Percentiles rank a stretch among this genome's conserved stretches.
Evolutionary conservation across 2,797 vertebrate genomes (phyloP).

Genomic region (Sebastes taczanowskii): DNA sequence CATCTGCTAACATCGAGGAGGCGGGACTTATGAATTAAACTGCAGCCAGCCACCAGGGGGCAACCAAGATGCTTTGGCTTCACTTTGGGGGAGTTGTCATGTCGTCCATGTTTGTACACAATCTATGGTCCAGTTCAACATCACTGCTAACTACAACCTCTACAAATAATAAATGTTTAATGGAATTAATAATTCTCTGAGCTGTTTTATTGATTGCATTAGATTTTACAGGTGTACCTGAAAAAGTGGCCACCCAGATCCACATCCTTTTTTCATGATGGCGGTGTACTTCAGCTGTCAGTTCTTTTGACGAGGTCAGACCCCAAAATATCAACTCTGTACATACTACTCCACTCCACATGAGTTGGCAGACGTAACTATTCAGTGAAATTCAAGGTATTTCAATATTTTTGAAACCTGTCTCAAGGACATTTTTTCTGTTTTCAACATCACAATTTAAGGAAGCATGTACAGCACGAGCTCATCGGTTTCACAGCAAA

Average conservation of each 20-base stretch:
- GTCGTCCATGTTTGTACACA: too few species aligned
- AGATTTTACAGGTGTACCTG: neutral
- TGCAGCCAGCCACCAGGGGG: too few species aligned
- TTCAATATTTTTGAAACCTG: neutral
- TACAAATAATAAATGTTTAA: neutral
- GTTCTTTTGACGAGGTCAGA: too few species aligned
- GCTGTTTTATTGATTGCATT: neutral
- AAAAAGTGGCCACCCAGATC: neutral
- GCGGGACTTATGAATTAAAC: fast-evolving
- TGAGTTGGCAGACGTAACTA: neutral
- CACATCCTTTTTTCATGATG: too few species aligned
- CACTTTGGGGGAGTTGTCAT: too few species aligned
- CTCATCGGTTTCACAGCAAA: neutral
- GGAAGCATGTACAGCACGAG: neutral
- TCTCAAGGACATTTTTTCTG: neutral
- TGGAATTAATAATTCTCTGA: neutral
- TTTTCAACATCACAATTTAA: neutral
- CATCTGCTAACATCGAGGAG: too few species aligned
- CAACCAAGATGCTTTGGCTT: too few species aligned
- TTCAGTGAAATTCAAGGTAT: neutral
- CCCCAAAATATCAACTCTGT: neutral
- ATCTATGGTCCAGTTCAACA: neutral
- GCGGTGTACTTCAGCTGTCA: too few species aligned
- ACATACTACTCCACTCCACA: neutral
- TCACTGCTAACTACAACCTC: neutral